These are phyloP conservation scores for Astreopora myriophthalma DNA, from an alignment of 64 coral and sea anemone genomes.

Conservation along the genomic window DNA sequence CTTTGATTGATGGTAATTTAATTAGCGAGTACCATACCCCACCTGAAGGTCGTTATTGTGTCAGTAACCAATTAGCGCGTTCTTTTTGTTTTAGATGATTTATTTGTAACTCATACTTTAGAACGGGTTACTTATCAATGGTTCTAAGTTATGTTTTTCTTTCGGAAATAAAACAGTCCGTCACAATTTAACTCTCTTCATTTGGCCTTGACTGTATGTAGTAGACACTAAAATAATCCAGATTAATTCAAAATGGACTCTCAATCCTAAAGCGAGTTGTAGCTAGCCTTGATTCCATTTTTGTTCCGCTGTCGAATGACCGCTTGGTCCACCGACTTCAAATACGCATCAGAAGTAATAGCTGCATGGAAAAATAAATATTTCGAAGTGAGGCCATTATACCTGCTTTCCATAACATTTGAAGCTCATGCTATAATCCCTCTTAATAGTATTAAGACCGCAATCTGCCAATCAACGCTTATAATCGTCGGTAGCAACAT, in stretches of 20 bases:
- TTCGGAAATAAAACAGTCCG: background rate
- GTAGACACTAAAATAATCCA: background rate
- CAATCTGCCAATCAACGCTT: background rate
- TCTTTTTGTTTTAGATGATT: constrained; percentile 19
- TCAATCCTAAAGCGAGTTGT: background rate
- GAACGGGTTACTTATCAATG: background rate
- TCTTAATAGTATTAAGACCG: background rate
- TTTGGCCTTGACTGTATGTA: background rate
- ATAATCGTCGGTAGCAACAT: background rate
- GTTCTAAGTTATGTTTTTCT: background rate
- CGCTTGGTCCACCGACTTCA: background rate
- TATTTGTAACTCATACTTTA: constrained; percentile 3
- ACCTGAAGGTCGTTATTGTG: constrained; percentile 57
- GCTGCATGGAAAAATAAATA: constrained; percentile 4
- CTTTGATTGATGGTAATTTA: constrained; percentile 69
- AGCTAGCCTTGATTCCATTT: background rate
- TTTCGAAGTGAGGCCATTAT: background rate
- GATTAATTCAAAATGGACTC: background rate
- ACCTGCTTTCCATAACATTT: background rate
- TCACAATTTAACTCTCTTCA: background rate
- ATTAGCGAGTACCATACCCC: constrained; percentile 61
- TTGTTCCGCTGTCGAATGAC: background rate
- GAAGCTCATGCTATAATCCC: constrained; percentile 4
- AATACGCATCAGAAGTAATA: background rate
- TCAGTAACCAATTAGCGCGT: constrained; percentile 42